Base-by-base conservation (phyloP, 2,797 vertebrate species). In the Brachyrhaphis roseni region DNA sequence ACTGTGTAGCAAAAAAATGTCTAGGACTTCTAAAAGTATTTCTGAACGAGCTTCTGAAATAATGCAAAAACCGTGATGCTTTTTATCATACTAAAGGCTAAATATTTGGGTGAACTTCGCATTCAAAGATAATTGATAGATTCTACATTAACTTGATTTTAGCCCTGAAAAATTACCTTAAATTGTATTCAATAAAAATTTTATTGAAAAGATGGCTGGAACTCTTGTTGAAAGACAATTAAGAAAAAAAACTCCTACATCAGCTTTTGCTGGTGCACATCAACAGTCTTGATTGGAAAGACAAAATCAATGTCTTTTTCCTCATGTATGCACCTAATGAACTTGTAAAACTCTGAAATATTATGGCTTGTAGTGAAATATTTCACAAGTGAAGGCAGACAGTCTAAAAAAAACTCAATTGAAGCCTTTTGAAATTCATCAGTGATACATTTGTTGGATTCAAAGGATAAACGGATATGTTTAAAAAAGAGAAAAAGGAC, bases 51-150 rank as follows among this genome's bases (percentile, higher is more conserved):
- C 23, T 43, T 43, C 2, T 43, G 10, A 41, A 26, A 43, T 74
- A n/a, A 53, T 53, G 36, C 46, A 23, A 73, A 15, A 28, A 12
- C 10, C 36, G 6, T 51, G 72, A 34, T n/a, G n/a, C 28, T 28
- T 46, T 31, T 53, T 41, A 28, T 45, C 8, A 2, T 23, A 23
- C n/a, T 15, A 31, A 47, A 26, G 28, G 75, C 34, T 66, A 15
- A 77, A 4, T 28, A 16, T 73, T 6, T 34, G 74, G 15, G 55
- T 20, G 73, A 1, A 39, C 51, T 36, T 74, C 2, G 43, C 51
- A 34, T 76, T n/a, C 11, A 55, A 36, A 74, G 70, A 78, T 47
- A 76, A 62, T 70, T 43, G 34, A 18, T 43, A 1, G 76, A 70
- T 64, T 12, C 45, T 28, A 39, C 1, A 2, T 68, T 26, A 43